These are phyloP conservation scores for Neoarius graeffei DNA, from an alignment of 2,113 vertebrate genomes.

Conservation along the genomic window DNA sequence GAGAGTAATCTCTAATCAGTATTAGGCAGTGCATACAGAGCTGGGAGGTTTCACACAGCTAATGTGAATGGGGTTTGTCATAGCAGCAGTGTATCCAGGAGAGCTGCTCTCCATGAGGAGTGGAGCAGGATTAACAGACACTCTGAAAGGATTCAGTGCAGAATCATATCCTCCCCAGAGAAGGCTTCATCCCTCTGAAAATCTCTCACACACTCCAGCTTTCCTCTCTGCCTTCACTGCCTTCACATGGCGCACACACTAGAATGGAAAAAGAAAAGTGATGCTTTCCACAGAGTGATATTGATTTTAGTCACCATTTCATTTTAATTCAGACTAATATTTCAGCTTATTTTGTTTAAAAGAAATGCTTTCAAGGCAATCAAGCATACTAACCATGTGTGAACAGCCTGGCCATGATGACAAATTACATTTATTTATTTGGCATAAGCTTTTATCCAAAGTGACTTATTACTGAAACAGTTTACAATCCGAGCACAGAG, in stretches of 20 bases:
- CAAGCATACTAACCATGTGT: not conserved
- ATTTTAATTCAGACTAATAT: not conserved
- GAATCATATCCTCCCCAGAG: slow-evolving; percentile 56
- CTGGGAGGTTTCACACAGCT: slow-evolving; percentile 63
- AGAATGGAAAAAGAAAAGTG: slow-evolving; percentile 1
- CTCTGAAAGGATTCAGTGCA: slow-evolving; percentile 64
- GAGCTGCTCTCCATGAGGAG: slow-evolving; percentile 61
- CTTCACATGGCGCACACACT: slow-evolving; percentile 22
- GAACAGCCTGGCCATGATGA: not conserved
- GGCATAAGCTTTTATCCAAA: not conserved
- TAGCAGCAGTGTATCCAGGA: slow-evolving; percentile 62
- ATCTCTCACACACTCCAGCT: slow-evolving; percentile 9
- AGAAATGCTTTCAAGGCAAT: not conserved
- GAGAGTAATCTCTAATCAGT: slow-evolving; percentile 74
- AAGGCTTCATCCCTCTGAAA: slow-evolving; percentile 45
- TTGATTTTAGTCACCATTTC: slow-evolving; percentile 15
- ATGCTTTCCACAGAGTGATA: slow-evolving; percentile 3
- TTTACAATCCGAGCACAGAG: not conserved
- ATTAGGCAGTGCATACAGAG: slow-evolving; percentile 65
- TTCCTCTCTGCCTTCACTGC: slow-evolving; percentile 17
- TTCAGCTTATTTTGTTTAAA: not conserved
- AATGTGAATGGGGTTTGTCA: slow-evolving; percentile 67
- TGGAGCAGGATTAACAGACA: slow-evolving; percentile 72
- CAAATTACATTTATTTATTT: slow-evolving; percentile 9
- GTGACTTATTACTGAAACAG: not conserved